Base-by-base conservation (phyloP, 2,888 invertebrate genomes). In the Oligia latruncula region DNA sequence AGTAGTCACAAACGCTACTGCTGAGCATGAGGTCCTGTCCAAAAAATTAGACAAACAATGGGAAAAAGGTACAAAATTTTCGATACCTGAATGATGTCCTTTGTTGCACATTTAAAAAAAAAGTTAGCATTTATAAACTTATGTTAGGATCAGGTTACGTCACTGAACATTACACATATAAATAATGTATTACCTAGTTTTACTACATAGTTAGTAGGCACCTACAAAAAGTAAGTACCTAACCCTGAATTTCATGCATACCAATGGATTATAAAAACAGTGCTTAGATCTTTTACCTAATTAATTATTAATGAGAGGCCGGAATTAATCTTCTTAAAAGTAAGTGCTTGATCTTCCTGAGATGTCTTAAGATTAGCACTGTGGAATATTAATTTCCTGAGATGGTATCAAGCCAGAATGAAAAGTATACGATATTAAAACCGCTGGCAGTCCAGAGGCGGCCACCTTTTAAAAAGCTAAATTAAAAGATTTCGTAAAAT, bases 361-460 rank as follows among this genome's bases (percentile, higher is more conserved):
- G 89, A 87, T 81, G 78, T 77, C 77, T 87, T 82, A 82, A 82
- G 89, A 85, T 89, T 75, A 85, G 82, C 80, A 82, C 80, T 20
- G 77, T 74, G 76, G 81, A 89, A 87, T 89, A 87, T 87, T 84
- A 88, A 87, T 89, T 87, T 89, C 80, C 85, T 80, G 70, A 74
- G 87, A 84, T 80, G 70, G 67, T 67, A 85, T 82, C 82, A 78
- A 72, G 52, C 62, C n/a, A 40, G n/a, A 52, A 65, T 66, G 60
- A 84, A 83, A 87, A 82, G 77, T 88, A 84, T 77, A 70, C 72
- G 74, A 49, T 52, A 78, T 68, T 82, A 80, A 82, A 87, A 87
- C 74, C 60, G 46, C 80, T 62, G 40, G 74, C 43, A 80, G 77
- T 77, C 58, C 74, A 72, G 80, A 74, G 74, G 49, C 64, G 15